Evolutionary conservation across 2,113 vertebrate species (phyloP), one percentile per base, ranked within the genome.

Genomic region (Carettochelys insculpta): DNA sequence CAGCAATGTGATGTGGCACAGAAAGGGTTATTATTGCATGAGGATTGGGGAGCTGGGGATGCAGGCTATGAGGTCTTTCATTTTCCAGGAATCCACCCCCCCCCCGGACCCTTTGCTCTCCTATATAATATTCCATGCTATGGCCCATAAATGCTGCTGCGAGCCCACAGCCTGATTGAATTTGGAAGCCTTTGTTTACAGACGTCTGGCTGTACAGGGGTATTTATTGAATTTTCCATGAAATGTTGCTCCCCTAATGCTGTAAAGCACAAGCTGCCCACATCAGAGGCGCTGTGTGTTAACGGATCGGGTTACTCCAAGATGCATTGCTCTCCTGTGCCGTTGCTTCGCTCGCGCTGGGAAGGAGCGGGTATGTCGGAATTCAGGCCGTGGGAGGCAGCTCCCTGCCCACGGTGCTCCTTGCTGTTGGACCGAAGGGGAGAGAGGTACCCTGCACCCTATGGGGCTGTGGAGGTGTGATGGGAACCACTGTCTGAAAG

Each of bases 191-290:
- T 98, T 98, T 98, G 98, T 98, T 98, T 98, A 98, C 98, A 98
- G 98, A 98, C 98, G 98, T 98, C 98, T 98, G 98, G 98, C 98
- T 98, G 97, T 98, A 98, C 97, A 98, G 97, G 97, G 97, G 96
- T 98, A 98, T 98, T 98, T 98, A 98, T 98, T 98, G 98, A 98
- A 98, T 98, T 98, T 98, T 98, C 98, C 98, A 98, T 98, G 98
- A 98, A 98, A 98, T 98, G 98, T 98, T 98, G 98, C 98, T 98
- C 98, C 97, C 98, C 98, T 98, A 98, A 98, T 98, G 98, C 98
- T 98, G 97, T 98, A 98, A 98, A 98, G 98, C 97, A 97, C 96
- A 97, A 97, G 97, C 97, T 97, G 97, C 97, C 98, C 97, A 98
- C 97, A 98, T 98, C 98, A 98, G 97, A 98, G 97, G 97, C 97